These are phyloP conservation scores for Anguilla japonica DNA, from an alignment of 2,113 vertebrate genomes.

Conservation along the genomic window DNA sequence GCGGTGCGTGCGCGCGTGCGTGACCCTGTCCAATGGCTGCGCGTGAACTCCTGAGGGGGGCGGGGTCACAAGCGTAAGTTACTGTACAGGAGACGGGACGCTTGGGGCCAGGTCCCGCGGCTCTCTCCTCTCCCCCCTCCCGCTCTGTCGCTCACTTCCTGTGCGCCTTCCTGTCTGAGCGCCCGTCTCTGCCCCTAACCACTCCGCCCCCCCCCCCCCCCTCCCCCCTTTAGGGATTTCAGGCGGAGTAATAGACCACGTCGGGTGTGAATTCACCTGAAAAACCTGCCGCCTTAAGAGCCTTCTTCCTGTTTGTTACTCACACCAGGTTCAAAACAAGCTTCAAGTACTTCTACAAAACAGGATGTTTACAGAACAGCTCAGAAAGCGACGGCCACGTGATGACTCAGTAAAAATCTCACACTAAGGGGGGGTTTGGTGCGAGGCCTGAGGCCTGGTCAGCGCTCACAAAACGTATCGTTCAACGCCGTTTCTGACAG, in stretches of 20 bases:
- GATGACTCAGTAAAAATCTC: neutral
- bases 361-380: neutral
- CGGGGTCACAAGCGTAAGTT: neutral
- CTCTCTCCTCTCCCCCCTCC: too few relatives aligned
- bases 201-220: too few relatives aligned
- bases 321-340: neutral
- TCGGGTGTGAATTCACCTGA: neutral
- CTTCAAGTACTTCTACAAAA: neutral
- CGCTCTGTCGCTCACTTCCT: too few relatives aligned
- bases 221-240: too few relatives aligned
- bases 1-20: neutral
- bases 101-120: too few relatives aligned
- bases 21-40: neutral
- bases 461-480: neutral
- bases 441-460: neutral
- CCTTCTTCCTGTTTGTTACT: neutral
- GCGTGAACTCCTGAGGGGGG: neutral
- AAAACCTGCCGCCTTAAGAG: neutral
- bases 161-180: too few relatives aligned
- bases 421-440: neutral
- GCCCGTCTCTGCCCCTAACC: too few relatives aligned
- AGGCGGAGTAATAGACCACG: neutral
- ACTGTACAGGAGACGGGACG: neutral
- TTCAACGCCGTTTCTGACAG: too few relatives aligned
- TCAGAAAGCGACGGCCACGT: neutral